Evolutionary conservation across 2,113 vertebrate genomes (phyloP).

Genomic region (Podilymbus podiceps): DNA sequence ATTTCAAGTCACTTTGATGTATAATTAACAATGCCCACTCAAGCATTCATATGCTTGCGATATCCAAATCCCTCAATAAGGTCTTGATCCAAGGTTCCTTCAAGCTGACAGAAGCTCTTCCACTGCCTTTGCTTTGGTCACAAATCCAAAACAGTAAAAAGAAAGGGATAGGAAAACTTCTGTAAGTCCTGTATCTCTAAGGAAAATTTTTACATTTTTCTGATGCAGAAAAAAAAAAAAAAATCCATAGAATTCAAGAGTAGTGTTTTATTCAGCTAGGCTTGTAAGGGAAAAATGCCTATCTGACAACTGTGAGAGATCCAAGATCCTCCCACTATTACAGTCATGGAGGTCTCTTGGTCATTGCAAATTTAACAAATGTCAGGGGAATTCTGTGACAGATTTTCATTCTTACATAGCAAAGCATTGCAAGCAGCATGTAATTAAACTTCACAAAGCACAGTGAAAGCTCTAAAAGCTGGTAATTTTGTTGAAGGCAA

Average conservation of each 20-base stretch:
- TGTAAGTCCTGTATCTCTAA: background rate
- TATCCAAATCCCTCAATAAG: background rate
- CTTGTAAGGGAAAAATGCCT: background rate
- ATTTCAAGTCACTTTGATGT: background rate
- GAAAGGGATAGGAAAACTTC: background rate
- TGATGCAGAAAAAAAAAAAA: background rate
- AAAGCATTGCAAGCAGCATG: background rate
- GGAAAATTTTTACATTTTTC: background rate
- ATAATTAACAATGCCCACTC: background rate
- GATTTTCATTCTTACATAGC: background rate
- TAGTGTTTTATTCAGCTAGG: background rate
- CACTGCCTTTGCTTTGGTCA: background rate
- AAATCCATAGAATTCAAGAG: background rate
- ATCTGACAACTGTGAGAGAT: background rate
- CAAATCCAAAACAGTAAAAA: background rate
- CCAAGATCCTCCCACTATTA: background rate
- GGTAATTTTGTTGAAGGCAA: background rate
- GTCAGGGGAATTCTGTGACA: background rate
- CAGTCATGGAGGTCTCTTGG: background rate
- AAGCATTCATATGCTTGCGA: rapidly evolving
- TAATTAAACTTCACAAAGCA: background rate
- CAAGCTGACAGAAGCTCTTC: background rate
- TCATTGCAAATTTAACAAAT: background rate
- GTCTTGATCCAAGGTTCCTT: background rate
- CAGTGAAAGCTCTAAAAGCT: background rate